Evolutionary conservation across 1,140 invertebrate species (phyloP).

Genomic region (Drosophila tristis): DNA sequence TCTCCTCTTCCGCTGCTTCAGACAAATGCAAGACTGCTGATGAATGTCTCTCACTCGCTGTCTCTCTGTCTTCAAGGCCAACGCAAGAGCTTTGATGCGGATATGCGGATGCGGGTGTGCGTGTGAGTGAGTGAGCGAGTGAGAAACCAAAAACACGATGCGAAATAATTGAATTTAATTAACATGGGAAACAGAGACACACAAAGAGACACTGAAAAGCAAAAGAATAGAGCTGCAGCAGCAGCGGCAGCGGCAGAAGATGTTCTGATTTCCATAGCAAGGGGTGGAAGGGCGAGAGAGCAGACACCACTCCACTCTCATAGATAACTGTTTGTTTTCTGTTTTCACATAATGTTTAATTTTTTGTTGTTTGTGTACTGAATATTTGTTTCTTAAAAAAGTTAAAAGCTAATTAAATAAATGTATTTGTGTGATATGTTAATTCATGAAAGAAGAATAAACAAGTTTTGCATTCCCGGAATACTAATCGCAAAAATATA

Average conservation of each 20-base stretch:
- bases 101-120: too few species aligned
- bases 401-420: conserved; percentile 15
- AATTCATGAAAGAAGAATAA: too few species aligned
- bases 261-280: conserved; percentile 30
- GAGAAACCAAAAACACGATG: conserved; percentile 37
- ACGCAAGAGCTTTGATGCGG: too few species aligned
- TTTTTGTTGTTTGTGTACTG: too few species aligned
- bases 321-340: conserved; percentile 11
- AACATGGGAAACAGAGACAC: conserved; percentile 57
- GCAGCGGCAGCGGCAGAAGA: too few species aligned
- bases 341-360: conserved; percentile 1
- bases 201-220: background rate
- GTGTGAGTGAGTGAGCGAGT: too few species aligned
- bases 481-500: too few species aligned
- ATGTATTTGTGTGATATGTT: background rate
- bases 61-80: too few species aligned
- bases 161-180: conserved; percentile 70
- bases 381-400: conserved; percentile 2
- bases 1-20: too few species aligned
- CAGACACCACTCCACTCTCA: background rate
- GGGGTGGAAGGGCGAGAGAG: background rate
- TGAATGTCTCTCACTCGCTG: too few species aligned
- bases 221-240: background rate
- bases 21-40: too few species aligned
- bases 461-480: too few species aligned